Conservation (phyloP, 2,888 invertebrate genomes). For the Acanthosoma haemorrhoidale region DNA sequence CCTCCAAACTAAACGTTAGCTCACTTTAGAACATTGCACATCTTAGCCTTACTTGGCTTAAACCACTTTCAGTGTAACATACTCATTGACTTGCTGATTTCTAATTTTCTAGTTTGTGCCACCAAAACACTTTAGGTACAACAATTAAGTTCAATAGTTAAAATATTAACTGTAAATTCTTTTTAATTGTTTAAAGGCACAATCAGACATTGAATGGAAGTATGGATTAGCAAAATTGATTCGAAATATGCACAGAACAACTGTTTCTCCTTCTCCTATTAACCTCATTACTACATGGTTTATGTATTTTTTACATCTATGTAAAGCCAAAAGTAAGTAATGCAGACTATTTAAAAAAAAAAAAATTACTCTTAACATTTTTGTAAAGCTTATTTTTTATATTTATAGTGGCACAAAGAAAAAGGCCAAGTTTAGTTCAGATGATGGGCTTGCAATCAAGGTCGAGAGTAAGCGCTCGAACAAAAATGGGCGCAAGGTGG, state of each 20-base stretch:
- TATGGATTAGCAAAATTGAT: slow-evolving; percentile 97
- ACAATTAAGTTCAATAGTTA: too few species aligned
- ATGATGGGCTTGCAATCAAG: slow-evolving; percentile 71
- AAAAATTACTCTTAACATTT: slow-evolving; percentile 12
- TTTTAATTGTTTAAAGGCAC: slow-evolving; percentile 64
- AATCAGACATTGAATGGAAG: slow-evolving; percentile 99
- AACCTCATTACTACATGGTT: slow-evolving; percentile 94
- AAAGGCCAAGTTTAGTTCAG: slow-evolving; percentile 76
- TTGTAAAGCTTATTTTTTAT: not conserved
- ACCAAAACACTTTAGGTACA: too few species aligned
- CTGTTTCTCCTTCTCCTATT: slow-evolving; percentile 94
- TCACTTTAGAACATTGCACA: too few species aligned
- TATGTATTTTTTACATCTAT: slow-evolving; percentile 74
- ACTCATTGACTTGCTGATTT: too few species aligned
- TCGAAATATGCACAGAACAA: slow-evolving; percentile 96
- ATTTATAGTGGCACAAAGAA: slow-evolving; percentile 49
- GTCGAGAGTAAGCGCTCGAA: slow-evolving; percentile 67
- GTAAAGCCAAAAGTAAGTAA: slow-evolving; percentile 53
- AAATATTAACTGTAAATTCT: slow-evolving; percentile 9
- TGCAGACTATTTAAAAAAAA: not conserved
- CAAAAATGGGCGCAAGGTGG: slow-evolving; percentile 85
- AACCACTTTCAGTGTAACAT: too few species aligned
- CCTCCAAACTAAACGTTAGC: too few species aligned
- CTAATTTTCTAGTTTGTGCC: too few species aligned
- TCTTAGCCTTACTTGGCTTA: too few species aligned